These are phyloP conservation scores for Stratiomys singularior DNA, from an alignment of 2,888 invertebrate genomes.

Conservation along the genomic window DNA sequence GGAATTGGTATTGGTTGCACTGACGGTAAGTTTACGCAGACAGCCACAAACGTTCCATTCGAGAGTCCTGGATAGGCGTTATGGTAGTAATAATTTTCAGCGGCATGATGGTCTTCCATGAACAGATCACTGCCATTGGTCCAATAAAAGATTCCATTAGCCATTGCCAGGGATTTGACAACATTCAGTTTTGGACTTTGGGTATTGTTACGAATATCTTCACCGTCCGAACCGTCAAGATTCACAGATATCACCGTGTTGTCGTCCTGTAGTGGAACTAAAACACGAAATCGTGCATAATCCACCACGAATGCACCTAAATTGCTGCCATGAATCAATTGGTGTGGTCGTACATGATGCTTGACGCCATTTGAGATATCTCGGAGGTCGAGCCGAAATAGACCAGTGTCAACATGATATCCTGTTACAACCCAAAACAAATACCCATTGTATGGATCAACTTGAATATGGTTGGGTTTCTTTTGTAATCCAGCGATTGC, in stretches of 20 bases:
- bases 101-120: slow-evolving; percentile 80
- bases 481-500: slow-evolving; percentile 77
- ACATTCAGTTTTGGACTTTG: slow-evolving; percentile 79
- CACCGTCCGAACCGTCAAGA: slow-evolving; percentile 80
- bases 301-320: slow-evolving; percentile 87
- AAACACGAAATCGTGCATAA: slow-evolving; percentile 80
- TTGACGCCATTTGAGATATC: slow-evolving; percentile 80
- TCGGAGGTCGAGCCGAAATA: slow-evolving; percentile 81
- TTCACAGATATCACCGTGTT: slow-evolving; percentile 85
- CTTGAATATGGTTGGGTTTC: slow-evolving; percentile 82
- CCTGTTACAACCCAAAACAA: slow-evolving; percentile 80
- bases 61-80: slow-evolving; percentile 73
- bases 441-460: slow-evolving; percentile 93
- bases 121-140: slow-evolving; percentile 81
- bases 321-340: slow-evolving; percentile 73
- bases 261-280: slow-evolving; percentile 77
- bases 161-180: slow-evolving; percentile 79
- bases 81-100: slow-evolving; percentile 78
- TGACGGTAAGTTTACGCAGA: slow-evolving; percentile 72
- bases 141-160: slow-evolving; percentile 86
- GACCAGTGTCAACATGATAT: slow-evolving; percentile 69
- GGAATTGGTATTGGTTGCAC: slow-evolving; percentile 84
- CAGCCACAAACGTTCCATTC: slow-evolving; percentile 67
- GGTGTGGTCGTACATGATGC: slow-evolving; percentile 74
- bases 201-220: slow-evolving; percentile 78